Conservation (phyloP, 2,888 invertebrate genomes). For the Trichacis sp. region DNA sequence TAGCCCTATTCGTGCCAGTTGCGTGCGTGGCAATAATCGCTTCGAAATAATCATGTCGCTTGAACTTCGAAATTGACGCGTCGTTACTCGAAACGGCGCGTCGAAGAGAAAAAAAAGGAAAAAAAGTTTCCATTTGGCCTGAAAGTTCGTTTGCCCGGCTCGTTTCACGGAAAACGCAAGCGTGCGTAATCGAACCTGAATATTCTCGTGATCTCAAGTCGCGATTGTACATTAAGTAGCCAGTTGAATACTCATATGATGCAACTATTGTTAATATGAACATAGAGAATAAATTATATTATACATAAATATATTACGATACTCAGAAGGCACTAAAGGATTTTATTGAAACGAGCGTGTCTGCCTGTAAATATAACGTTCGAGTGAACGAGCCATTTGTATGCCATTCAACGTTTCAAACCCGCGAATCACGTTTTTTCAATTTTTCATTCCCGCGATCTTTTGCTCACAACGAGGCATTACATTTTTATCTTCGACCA, state of each 20-base stretch:
- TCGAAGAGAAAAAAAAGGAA: slow-evolving; percentile 17
- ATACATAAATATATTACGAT: slow-evolving; percentile 33
- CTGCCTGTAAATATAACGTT: slow-evolving; percentile 53
- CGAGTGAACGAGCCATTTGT: slow-evolving; percentile 30
- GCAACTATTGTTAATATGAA: slow-evolving; percentile 66
- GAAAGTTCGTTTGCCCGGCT: slow-evolving; percentile 42
- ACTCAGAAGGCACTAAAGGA: slow-evolving; percentile 51
- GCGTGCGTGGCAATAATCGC: slow-evolving; percentile 29
- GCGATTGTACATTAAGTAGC: slow-evolving; percentile 62
- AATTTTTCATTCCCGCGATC: background rate
- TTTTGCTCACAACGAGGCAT: background rate
- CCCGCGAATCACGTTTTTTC: background rate
- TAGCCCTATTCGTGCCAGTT: slow-evolving; percentile 18
- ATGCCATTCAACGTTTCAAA: background rate
- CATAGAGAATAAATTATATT: slow-evolving; percentile 51
- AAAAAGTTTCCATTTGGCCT: slow-evolving; percentile 54
- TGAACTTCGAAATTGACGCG: slow-evolving; percentile 38
- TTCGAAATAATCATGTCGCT: slow-evolving; percentile 39
- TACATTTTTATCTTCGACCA: too few species aligned
- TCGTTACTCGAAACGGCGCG: slow-evolving; percentile 18
- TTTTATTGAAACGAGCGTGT: slow-evolving; percentile 58
- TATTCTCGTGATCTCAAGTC: slow-evolving; percentile 41
- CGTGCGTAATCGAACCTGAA: slow-evolving; percentile 36
- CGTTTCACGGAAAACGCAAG: slow-evolving; percentile 32
- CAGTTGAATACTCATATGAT: slow-evolving; percentile 58